Conservation (phyloP, 2,888 invertebrate genomes). For the Ormia ochracea region DNA sequence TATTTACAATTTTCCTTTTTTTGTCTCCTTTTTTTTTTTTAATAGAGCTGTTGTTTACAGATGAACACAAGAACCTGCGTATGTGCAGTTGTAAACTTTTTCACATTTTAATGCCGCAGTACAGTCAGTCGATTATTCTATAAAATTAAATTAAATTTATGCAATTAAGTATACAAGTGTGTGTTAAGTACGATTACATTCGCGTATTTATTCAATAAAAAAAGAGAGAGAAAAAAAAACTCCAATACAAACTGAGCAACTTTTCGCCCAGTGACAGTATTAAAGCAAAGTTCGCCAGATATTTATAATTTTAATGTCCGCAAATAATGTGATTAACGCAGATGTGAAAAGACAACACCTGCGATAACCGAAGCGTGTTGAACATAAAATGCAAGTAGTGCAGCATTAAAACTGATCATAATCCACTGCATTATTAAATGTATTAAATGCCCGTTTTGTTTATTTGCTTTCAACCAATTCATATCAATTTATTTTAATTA, state of each 20-base stretch:
- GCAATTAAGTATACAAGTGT: background rate
- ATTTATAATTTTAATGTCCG: slow-evolving; percentile 25
- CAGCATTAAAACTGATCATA: slow-evolving; percentile 24
- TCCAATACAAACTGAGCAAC: slow-evolving; percentile 16
- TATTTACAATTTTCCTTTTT: too few species aligned
- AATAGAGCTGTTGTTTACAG: background rate
- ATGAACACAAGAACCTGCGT: background rate
- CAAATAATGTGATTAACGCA: slow-evolving; percentile 43
- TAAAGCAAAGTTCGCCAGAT: slow-evolving; percentile 21
- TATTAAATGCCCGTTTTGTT: slow-evolving; percentile 20
- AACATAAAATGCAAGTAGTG: slow-evolving; percentile 2
- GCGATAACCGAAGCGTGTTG: slow-evolving; percentile 28
- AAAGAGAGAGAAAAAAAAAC: too few species aligned
- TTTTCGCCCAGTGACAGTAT: slow-evolving; percentile 29
- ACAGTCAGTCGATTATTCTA: slow-evolving; percentile 8
- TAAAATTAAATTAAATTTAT: slow-evolving; percentile 30
- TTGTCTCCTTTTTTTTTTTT: too few species aligned
- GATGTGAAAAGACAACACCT: slow-evolving; percentile 33
- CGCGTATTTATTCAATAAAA: background rate
- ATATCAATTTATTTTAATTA: background rate
- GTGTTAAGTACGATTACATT: background rate
- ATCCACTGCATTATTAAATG: slow-evolving; percentile 39
- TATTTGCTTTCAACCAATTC: background rate
- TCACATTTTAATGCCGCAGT: background rate
- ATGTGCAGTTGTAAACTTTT: background rate